Percentiles rank a stretch among this genome's conserved stretches.
Conservation (phyloP, 2,113 vertebrate species). For the Syngnathus floridae region DNA sequence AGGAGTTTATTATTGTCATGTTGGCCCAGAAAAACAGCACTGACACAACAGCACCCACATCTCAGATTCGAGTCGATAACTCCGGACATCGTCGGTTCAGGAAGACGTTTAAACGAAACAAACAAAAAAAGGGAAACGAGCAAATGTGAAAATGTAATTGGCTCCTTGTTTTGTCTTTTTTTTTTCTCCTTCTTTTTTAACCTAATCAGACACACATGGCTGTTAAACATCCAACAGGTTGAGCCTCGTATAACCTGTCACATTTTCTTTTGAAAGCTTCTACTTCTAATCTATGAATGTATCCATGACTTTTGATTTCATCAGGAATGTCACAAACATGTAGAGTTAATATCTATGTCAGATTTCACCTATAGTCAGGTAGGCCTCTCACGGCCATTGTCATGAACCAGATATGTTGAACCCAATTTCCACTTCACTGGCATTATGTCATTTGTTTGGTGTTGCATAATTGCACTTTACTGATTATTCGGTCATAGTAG, state of each 20-base stretch:
- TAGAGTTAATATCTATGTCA: conserved; percentile 68
- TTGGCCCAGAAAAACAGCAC: conserved; percentile 58
- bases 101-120: conserved; percentile 46
- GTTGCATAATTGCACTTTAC: conserved; percentile 78
- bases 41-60: conserved; percentile 17
- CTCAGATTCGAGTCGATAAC: conserved; percentile 36
- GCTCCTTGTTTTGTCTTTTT: conserved; percentile 54
- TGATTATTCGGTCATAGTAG: conserved; percentile 66
- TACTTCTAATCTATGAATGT: conserved; percentile 73
- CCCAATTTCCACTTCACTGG: conserved; percentile 65
- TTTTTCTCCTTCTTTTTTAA: conserved; percentile 15
- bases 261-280: conserved; percentile 47
- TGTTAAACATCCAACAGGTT: conserved; percentile 37
- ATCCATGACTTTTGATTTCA: conserved; percentile 49
- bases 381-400: conserved; percentile 63
- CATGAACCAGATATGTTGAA: conserved; percentile 64
- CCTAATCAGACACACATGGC: conserved; percentile 22
- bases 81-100: conserved; percentile 43
- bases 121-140: conserved; percentile 57
- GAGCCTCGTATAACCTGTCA: conserved; percentile 56
- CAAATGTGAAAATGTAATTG: conserved; percentile 68
- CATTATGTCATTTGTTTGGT: conserved; percentile 70
- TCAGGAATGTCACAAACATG: conserved; percentile 69
- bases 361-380: conserved; percentile 70
- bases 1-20: conserved; percentile 66